Evolutionary conservation across 2,113 vertebrate species (phyloP), one percentile per base, ranked within the genome.

Genomic region (Scolopax mira): DNA sequence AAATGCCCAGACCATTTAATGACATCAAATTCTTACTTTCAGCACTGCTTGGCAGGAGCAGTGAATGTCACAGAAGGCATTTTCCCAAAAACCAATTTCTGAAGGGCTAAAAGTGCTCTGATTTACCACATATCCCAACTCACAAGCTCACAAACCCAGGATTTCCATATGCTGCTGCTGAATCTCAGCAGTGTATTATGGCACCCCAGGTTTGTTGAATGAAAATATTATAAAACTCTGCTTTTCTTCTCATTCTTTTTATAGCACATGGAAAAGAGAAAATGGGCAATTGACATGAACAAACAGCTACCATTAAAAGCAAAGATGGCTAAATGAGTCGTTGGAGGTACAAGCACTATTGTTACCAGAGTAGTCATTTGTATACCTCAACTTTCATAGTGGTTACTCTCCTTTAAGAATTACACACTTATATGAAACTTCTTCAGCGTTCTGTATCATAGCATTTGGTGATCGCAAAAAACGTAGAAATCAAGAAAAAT

Each of bases 111-210:
- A 57, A 27, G 17, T 11, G 41, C 58, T 79, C 62, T 24, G 58
- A 3, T 80, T 39, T 66, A 8, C 11, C 3, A 0, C 1, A 2
- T 21, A 35, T 24, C 61, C 22, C 13, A 1, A 0, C 7, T 33
- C 70, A 24, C 16, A 37, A 2, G 6, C 61, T 85, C 72, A 28
- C 78, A 31, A 13, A 19, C 12, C 27, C 55, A 35, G 31, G 22
- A 21, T 17, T 52, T 24, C 65, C 13, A 7, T 0, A 0, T 6
- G 22, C 7, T 41, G 57, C 51, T 79, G 51, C 46, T 54, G 42
- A 30, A 13, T 66, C 37, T 15, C 39, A 8, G n/a, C 3, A 17
- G 9, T 9, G 23, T 1, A 2, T 4, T 30, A 23, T 6, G 4
- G 46, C 31, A 78, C 10, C 7, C 9, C 35, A 35, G 25, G 54